A percentile compares a stretch with the other conserved stretches of the same genome.
Evolutionary conservation across 1,140 invertebrate species (phyloP).

Genomic region (Pararge aegeria): DNA sequence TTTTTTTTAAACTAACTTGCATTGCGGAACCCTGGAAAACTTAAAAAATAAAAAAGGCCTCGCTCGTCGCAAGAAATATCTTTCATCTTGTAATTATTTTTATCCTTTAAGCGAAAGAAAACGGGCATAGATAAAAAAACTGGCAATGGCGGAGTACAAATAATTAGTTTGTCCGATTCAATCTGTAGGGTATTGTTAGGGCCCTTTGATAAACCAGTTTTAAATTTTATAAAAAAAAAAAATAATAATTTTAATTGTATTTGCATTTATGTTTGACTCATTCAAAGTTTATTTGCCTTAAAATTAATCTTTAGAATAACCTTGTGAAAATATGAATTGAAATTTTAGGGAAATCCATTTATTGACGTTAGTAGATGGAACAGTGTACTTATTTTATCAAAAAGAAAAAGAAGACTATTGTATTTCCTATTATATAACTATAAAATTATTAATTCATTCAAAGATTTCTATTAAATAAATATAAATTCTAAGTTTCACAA

Average conservation of each 20-base stretch:
- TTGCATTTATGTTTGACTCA: neutral
- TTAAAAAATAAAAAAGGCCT: conserved; percentile 48
- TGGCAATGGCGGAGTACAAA: conserved; percentile 39
- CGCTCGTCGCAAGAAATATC: conserved; percentile 65
- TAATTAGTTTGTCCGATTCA: conserved; percentile 68
- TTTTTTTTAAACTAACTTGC: neutral
- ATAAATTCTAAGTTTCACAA: no score
- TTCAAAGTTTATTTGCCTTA: no score
- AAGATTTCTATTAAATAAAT: no score
- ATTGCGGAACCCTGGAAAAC: conserved; percentile 22
- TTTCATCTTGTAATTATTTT: conserved; percentile 80
- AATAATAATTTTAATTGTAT: conserved; percentile 17
- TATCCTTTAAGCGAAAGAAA: conserved; percentile 72
- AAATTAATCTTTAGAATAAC: no score
- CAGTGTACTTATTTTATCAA: no score
- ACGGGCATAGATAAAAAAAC: conserved; percentile 51
- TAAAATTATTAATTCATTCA: no score
- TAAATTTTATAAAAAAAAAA: conserved; percentile 17
- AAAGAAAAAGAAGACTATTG: no score
- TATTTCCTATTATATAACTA: no score
- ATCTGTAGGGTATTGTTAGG: conserved; percentile 38
- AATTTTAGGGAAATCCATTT: no score
- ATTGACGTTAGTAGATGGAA: no score
- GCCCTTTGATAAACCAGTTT: conserved; percentile 30
- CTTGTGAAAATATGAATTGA: no score